These are phyloP conservation scores for Gymnothorax reevesii DNA, from an alignment of 2,797 vertebrate species.

Conservation along the genomic window DNA sequence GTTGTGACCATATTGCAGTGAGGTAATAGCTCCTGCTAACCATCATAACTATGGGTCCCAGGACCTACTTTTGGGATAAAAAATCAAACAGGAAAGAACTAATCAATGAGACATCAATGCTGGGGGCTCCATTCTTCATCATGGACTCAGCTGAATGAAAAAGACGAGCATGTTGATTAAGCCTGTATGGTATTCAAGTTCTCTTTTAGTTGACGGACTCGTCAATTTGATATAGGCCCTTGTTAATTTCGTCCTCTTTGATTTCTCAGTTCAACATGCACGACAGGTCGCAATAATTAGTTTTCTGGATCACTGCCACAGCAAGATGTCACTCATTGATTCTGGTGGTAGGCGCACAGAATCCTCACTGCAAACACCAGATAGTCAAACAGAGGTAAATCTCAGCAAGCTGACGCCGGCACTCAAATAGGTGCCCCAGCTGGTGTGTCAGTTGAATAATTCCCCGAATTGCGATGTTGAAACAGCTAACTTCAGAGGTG, in stretches of 20 bases:
- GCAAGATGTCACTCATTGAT: not conserved
- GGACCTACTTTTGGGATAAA: not conserved
- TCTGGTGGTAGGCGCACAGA: not conserved
- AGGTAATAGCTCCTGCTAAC: not conserved
- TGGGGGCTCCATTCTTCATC: not conserved
- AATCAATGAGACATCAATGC: conserved; percentile 13
- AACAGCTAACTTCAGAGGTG: not conserved
- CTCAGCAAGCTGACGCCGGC: not conserved
- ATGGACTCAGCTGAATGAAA: not conserved
- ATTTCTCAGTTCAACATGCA: not conserved
- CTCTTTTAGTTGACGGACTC: too few species aligned
- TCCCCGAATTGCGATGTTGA: not conserved
- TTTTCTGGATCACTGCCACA: not conserved
- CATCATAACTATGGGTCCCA: conserved; percentile 5
- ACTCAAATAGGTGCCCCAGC: not conserved
- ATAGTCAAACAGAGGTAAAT: not conserved
- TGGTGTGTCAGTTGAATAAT: not conserved
- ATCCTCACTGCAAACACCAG: not conserved
- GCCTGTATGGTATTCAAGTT: not conserved
- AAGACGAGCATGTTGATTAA: not conserved
- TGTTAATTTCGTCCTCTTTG: not conserved
- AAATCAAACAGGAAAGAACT: not conserved
- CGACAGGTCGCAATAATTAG: not conserved
- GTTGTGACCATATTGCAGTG: not conserved
- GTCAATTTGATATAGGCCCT: not conserved